These are phyloP conservation scores for Nematostella vectensis DNA, from an alignment of 92 coral and sea anemone species.

Conservation along the genomic window DNA sequence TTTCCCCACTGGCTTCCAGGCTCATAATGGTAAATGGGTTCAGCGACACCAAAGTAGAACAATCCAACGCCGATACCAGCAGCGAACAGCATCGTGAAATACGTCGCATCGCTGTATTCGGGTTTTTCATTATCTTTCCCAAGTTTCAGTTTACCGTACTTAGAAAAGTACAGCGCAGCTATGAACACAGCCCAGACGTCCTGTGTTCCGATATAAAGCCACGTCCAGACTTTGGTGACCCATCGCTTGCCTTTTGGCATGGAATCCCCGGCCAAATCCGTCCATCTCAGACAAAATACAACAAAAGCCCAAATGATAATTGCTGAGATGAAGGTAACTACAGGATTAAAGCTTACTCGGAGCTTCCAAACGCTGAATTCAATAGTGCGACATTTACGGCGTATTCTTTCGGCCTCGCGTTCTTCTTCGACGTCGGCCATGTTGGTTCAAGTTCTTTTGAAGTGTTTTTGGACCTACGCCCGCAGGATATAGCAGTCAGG, in stretches of 20 bases:
- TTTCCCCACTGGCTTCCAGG: conserved; percentile 63
- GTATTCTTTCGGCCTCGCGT: neutral
- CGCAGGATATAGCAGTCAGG: too few species aligned
- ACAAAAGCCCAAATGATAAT: conserved; percentile 76
- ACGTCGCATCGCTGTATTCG: conserved; percentile 70
- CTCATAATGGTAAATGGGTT: conserved; percentile 65
- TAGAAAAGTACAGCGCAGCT: conserved; percentile 66
- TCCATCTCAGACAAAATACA: conserved; percentile 52
- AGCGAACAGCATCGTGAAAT: conserved; percentile 89
- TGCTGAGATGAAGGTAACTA: conserved; percentile 61
- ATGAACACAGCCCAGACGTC: conserved; percentile 83
- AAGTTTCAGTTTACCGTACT: conserved; percentile 64
- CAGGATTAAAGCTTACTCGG: conserved; percentile 47
- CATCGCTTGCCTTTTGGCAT: conserved; percentile 51
- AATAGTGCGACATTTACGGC: conserved; percentile 9
- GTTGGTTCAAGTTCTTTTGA: too few species aligned
- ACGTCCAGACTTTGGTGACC: conserved; percentile 71
- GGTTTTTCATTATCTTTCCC: conserved; percentile 81
- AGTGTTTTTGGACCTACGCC: too few species aligned
- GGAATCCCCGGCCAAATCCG: conserved; percentile 49
- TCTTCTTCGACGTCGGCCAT: neutral
- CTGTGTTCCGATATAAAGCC: conserved; percentile 84
- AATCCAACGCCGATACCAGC: conserved; percentile 86
- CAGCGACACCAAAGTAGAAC: conserved; percentile 84
- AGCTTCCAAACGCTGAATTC: conserved; percentile 6